Evolutionary conservation across 2,797 vertebrate species (phyloP), one percentile per base, ranked within the genome.

Genomic region (Bovichtus variegatus): DNA sequence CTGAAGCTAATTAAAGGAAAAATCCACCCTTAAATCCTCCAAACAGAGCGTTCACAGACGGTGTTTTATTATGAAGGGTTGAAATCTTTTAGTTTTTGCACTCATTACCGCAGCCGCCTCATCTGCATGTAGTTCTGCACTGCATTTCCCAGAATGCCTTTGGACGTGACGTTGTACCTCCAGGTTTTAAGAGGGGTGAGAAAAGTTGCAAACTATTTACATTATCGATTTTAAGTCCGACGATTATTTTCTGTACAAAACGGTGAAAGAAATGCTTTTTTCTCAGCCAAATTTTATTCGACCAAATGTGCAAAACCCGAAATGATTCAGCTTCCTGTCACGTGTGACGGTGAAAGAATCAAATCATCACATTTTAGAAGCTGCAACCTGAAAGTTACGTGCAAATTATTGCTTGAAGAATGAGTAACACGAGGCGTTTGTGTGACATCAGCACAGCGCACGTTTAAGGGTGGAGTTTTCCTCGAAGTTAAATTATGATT

Each of bases 401-500:
- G n/a, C n/a, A n/a, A n/a, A n/a, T n/a, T n/a, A n/a, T n/a, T n/a
- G n/a, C n/a, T n/a, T n/a, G n/a, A n/a, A n/a, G n/a, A n/a, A n/a
- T n/a, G n/a, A n/a, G n/a, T n/a, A n/a, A n/a, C n/a, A n/a, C n/a
- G n/a, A n/a, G n/a, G n/a, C n/a, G n/a, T n/a, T n/a, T n/a, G n/a
- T n/a, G n/a, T 12, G 38, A 13, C 12, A 40, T 13, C 38, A 40
- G 12, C n/a, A n/a, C n/a, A n/a, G n/a, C n/a, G n/a, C n/a, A 41
- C 44, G 74, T 76, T 81, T 79, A 53, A 58, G 75, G 78, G 66
- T 65, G 62, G 65, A 53, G 23, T 46, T 76, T 79, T 55, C 51
- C 34, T 91, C 55, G 0, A 12, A 62, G 67, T 90, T 70, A 80
- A 55, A 58, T 80, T 54, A 18, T 64, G 31, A 0, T 84, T 86